These are phyloP conservation scores for Liopterus haemorrhoidalis DNA, from an alignment of 2,888 invertebrate species.

Conservation along the genomic window DNA sequence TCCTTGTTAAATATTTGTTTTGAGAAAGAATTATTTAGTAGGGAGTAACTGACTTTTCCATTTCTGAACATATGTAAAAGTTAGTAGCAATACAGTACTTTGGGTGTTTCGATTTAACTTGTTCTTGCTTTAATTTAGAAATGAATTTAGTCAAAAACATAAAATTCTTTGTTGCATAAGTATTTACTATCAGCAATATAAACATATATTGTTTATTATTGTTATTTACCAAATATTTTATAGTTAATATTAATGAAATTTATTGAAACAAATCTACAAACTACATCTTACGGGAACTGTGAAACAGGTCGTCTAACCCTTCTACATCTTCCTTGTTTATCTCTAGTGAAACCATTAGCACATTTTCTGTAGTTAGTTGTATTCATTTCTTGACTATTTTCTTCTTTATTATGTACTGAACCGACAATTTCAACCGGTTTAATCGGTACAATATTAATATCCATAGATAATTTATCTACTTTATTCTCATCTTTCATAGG, in stretches of 20 bases:
- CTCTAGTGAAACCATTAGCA: slow-evolving; percentile 39
- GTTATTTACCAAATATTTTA: too few species aligned
- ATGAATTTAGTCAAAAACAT: too few species aligned
- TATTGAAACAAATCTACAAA: slow-evolving; percentile 1
- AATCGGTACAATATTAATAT: slow-evolving; percentile 11
- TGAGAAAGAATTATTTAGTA: too few species aligned
- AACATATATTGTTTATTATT: not conserved
- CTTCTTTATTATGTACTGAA: slow-evolving; percentile 18
- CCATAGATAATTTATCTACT: slow-evolving; percentile 33
- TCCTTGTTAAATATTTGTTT: too few species aligned
- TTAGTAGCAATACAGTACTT: too few species aligned
- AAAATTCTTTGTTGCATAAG: too few species aligned
- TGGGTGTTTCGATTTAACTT: too few species aligned
- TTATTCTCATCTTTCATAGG: slow-evolving; percentile 37
- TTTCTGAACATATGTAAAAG: too few species aligned
- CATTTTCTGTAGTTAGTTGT: slow-evolving; percentile 38
- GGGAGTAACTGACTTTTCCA: too few species aligned
- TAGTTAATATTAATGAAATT: not conserved
- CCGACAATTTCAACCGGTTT: slow-evolving; percentile 15
- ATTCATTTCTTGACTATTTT: slow-evolving; percentile 15
- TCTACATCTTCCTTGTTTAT: slow-evolving; percentile 43
- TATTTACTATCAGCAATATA: not conserved
- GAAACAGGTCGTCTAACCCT: slow-evolving; percentile 38
- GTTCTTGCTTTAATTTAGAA: too few species aligned
- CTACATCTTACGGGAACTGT: slow-evolving; percentile 27